Evolutionary conservation across 2,888 invertebrate species (phyloP).

Genomic region (Aphodius granarius): DNA sequence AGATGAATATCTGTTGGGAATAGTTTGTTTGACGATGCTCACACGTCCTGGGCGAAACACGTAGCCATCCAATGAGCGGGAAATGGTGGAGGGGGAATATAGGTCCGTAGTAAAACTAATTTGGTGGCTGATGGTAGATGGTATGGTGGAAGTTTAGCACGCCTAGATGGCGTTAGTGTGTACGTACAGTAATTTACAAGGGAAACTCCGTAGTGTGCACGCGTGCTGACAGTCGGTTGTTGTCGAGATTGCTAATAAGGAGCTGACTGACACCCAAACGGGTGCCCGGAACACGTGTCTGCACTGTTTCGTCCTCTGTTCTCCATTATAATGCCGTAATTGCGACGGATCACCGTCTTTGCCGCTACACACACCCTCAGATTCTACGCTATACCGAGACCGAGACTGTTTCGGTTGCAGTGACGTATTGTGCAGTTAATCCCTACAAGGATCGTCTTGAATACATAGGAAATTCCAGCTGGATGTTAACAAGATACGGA

Average conservation of each 20-base stretch:
- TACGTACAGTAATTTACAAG: neutral
- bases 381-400: too few relatives aligned
- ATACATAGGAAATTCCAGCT: too few relatives aligned
- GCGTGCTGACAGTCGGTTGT: constrained; percentile 9
- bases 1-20: constrained; percentile 5
- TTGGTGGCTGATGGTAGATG: constrained; percentile 5
- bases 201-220: constrained; percentile 1
- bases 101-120: constrained; percentile 6
- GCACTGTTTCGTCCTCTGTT: neutral
- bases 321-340: neutral
- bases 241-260: constrained; percentile 15
- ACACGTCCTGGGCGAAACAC: neutral
- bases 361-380: too few relatives aligned
- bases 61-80: neutral
- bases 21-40: neutral
- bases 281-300: neutral
- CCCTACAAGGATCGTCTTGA: too few relatives aligned
- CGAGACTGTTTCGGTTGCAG: too few relatives aligned
- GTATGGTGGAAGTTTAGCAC: neutral
- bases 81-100: too few relatives aligned
- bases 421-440: too few relatives aligned
- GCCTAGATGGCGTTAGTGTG: neutral
- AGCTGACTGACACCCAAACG: constrained; percentile 5
- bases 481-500: too few relatives aligned
- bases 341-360: neutral